phyloP scores from a whole-genome alignment of 2,888 invertebrate genomes.

The Spialia ferax region DNA sequence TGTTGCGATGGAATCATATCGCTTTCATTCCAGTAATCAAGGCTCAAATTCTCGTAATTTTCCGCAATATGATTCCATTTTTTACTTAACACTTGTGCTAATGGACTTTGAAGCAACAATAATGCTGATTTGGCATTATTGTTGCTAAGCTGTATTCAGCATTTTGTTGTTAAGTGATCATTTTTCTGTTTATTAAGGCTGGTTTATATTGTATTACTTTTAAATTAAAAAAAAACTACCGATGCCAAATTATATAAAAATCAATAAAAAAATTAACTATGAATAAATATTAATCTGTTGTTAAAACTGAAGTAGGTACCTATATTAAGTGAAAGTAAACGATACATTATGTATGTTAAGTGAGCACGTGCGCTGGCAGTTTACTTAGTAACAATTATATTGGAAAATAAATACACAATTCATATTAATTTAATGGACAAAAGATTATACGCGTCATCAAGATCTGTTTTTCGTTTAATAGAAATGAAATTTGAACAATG shows the following conservation, averaged over 20 bases:
- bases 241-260: too few relatives aligned
- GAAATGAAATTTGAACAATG: background rate
- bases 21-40: constrained; percentile 9
- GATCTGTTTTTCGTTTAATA: background rate
- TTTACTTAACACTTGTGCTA: constrained; percentile 3
- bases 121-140: constrained; percentile 1
- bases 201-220: background rate
- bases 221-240: background rate
- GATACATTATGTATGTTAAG: too few relatives aligned
- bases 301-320: too few relatives aligned
- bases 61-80: constrained; percentile 9
- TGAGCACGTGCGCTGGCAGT: background rate
- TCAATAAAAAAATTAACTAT: too few relatives aligned
- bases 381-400: background rate
- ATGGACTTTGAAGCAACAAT: constrained; percentile 11
- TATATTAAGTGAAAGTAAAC: too few relatives aligned
- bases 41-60: constrained; percentile 20
- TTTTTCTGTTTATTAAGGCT: background rate
- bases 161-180: background rate
- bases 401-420: background rate
- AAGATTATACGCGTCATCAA: background rate
- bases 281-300: too few relatives aligned
- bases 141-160: background rate
- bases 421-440: background rate
- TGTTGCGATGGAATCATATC: constrained; percentile 11